Percentiles rank a stretch among this genome's conserved stretches.
phyloP scores from a whole-genome alignment of 2,797 vertebrate species.

The Lagorchestes hirsutus region DNA sequence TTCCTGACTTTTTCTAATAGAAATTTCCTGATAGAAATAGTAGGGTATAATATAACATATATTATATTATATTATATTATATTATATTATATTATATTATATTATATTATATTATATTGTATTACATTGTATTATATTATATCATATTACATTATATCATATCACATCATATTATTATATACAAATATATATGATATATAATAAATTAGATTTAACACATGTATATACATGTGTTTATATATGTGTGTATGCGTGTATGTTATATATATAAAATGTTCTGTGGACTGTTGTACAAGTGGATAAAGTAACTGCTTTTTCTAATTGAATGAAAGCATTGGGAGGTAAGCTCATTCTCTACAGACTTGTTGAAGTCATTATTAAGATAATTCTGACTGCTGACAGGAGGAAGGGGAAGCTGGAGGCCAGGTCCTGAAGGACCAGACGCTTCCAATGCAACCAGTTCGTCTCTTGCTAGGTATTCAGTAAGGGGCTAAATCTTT shows the following conservation, averaged over 20 bases:
- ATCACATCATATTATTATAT: too few relatives aligned
- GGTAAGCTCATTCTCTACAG: background rate
- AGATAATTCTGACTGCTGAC: background rate
- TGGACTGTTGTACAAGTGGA: background rate
- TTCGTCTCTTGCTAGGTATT: background rate
- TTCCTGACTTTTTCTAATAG: background rate
- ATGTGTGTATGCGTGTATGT: background rate
- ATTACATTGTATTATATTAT: too few relatives aligned
- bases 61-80: too few relatives aligned
- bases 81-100: too few relatives aligned
- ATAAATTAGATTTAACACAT: too few relatives aligned
- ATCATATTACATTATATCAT: too few relatives aligned
- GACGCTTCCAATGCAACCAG: too few relatives aligned
- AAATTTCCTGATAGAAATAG: too few relatives aligned
- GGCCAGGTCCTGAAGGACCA: background rate
- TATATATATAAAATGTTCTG: background rate
- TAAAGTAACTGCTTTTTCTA: background rate
- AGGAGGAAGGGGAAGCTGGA: too few relatives aligned
- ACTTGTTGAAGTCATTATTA: background rate
- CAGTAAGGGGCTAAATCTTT: background rate
- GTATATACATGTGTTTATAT: background rate
- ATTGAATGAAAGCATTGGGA: background rate
- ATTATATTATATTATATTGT: too few relatives aligned
- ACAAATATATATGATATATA: background rate
- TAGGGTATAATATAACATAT: too few relatives aligned